These are phyloP conservation scores for Sinocyclocheilus anophthalmus DNA, from an alignment of 2,113 vertebrate genomes.

Conservation along the genomic window DNA sequence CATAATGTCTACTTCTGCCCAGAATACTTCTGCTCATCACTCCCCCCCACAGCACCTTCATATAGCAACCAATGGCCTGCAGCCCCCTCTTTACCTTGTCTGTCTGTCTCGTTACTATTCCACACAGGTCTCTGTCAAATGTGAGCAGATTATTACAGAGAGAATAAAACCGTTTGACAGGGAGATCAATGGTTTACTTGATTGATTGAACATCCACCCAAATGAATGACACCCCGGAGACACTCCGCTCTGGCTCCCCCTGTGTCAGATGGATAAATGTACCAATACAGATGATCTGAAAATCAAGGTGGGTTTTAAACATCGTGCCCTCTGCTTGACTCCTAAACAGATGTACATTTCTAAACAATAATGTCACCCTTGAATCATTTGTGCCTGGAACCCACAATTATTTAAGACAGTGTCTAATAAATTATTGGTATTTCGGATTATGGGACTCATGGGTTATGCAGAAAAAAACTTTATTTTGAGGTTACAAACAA, in stretches of 20 bases:
- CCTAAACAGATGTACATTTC: conserved; percentile 9
- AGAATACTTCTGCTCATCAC: no score
- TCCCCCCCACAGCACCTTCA: no score
- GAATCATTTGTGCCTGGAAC: conserved; percentile 9
- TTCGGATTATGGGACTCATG: not conserved
- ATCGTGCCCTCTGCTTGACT: conserved; percentile 31
- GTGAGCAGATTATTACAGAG: conserved; percentile 70
- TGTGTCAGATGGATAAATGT: conserved; percentile 47
- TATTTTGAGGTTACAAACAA: conserved; percentile 14
- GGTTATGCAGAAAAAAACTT: not conserved
- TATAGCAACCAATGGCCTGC: conserved; percentile 35
- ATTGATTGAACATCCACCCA: conserved; percentile 73
- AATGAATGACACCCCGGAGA: conserved; percentile 69
- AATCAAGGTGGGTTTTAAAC: conserved; percentile 66
- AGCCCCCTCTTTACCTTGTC: conserved; percentile 57
- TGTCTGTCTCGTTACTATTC: conserved; percentile 59
- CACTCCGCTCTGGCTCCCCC: conserved; percentile 51
- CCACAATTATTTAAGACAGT: not conserved
- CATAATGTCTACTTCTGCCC: no score
- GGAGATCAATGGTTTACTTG: conserved; percentile 70
- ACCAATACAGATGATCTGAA: conserved; percentile 46
- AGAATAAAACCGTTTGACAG: conserved; percentile 73
- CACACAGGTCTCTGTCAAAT: conserved; percentile 67
- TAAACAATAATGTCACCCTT: not conserved
- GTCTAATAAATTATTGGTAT: not conserved